Evolutionary conservation across 2,113 vertebrate genomes (phyloP), one percentile per base, ranked within the genome.

Genomic region (Callipepla californica): DNA sequence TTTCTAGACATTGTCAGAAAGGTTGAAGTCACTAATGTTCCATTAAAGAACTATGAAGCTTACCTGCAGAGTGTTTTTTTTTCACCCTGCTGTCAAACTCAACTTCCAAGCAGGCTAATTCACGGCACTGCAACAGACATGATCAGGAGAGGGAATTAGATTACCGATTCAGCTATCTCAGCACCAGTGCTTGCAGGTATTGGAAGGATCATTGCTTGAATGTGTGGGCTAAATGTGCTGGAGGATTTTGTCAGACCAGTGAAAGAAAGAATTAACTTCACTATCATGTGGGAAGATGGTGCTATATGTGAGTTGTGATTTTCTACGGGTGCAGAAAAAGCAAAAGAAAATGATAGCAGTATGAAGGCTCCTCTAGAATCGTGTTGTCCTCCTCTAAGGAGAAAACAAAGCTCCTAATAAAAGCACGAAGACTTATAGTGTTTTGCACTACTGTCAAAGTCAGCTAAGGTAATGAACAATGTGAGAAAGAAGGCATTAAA

Each of bases 41-140:
- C 22, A 42, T 78, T 75, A 58, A 78, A 65, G 15, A 48, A 42
- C 44, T 30, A 42, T 68, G 25, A 87, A 44, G 10, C 73, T 91
- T 89, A 97, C 97, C 63, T 91, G 92, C 77, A 86, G 89, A 91
- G 74, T 1, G 22, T 5, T 92, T 86, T 45, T 85, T 95, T 80
- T 95, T 91, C 55, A 62, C 92, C 55, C 63, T 92, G 38, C 70
- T 92, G n/a, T 91, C 87, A 48, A 96, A 70, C 6, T 86, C 85
- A 88, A 97, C 69, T 84, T 97, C 95, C 72, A 97, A 83, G 48
- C 92, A 91, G 78, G 87, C 82, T 63, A 90, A 69, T 75, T 97
- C 96, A 77, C 97, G 97, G 58, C 92, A 91, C 97, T 97, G 25
- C 4, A 67, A 87, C 4, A 73, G 72, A 90, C 2, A 7, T 40